A percentile compares a stretch with the other conserved stretches of the same genome.
Evolutionary conservation across 2,113 vertebrate genomes (phyloP).

Genomic region (Romanogobio albipinnatus): DNA sequence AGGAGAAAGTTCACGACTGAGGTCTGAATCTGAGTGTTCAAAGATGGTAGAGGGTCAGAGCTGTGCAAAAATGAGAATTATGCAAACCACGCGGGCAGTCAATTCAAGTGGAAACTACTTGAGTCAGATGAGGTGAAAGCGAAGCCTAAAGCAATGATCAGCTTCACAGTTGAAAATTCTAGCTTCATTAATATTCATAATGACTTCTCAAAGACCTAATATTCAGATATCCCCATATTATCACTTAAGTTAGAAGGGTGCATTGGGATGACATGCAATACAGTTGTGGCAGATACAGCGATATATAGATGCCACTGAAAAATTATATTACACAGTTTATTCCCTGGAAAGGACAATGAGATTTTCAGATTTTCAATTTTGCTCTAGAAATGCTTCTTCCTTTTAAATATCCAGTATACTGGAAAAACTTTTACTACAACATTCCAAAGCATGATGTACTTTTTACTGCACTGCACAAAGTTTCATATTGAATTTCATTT

Average conservation of each 20-base stretch:
- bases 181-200: conserved; percentile 32
- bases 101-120: conserved; percentile 37
- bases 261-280: not conserved
- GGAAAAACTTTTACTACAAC: not conserved
- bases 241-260: not conserved
- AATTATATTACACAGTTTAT: not conserved
- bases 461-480: too few species aligned
- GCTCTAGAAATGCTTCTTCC: not conserved
- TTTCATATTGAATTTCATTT: too few species aligned
- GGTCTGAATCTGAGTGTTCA: conserved; percentile 2
- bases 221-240: conserved; percentile 7
- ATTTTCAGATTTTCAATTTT: not conserved
- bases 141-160: conserved; percentile 18
- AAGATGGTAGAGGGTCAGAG: conserved; percentile 30
- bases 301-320: not conserved
- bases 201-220: conserved; percentile 7
- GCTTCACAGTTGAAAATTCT: conserved; percentile 10
- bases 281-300: not conserved
- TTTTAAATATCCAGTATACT: not conserved
- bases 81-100: conserved; percentile 12
- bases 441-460: too few species aligned
- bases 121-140: conserved; percentile 31
- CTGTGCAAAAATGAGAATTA: conserved; percentile 10
- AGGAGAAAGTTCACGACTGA: conserved; percentile 31
- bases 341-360: not conserved